Conservation (phyloP, 2,888 invertebrate species). For the Stenchaetothrips biformis region DNA sequence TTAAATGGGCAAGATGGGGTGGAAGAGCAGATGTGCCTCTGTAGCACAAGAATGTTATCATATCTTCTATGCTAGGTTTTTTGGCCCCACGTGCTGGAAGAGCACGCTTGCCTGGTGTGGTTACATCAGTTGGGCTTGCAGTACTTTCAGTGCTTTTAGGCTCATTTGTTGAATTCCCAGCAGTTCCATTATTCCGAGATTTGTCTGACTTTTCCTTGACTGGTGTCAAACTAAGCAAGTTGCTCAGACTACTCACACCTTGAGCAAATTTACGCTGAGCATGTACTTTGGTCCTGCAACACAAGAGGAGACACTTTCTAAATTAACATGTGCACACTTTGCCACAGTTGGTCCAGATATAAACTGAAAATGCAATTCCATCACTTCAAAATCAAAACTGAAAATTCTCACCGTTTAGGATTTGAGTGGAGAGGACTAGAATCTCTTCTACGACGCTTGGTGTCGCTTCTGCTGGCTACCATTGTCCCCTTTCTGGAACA, state of each 20-base stretch:
- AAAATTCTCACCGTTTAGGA: conserved; percentile 47
- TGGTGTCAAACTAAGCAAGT: conserved; percentile 51
- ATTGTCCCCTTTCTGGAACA: conserved; percentile 38
- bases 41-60: conserved; percentile 77
- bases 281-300: conserved; percentile 66
- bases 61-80: conserved; percentile 78
- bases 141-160: conserved; percentile 36
- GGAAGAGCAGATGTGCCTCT: conserved; percentile 52
- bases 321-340: no score
- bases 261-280: conserved; percentile 86
- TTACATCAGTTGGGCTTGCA: conserved; percentile 27
- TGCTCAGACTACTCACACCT: conserved; percentile 60
- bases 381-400: neutral
- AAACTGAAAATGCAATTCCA: no score
- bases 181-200: neutral
- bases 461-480: conserved; percentile 45
- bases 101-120: conserved; percentile 38
- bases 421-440: conserved; percentile 43
- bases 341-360: neutral
- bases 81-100: conserved; percentile 53
- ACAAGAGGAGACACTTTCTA: no score
- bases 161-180: conserved; percentile 20
- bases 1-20: neutral
- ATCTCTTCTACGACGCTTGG: conserved; percentile 47
- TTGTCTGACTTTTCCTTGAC: conserved; percentile 49